Percentiles rank a stretch among this genome's conserved stretches.
These are phyloP conservation scores for Nowickia ferox DNA, from an alignment of 2,888 invertebrate genomes.

Conservation along the genomic window DNA sequence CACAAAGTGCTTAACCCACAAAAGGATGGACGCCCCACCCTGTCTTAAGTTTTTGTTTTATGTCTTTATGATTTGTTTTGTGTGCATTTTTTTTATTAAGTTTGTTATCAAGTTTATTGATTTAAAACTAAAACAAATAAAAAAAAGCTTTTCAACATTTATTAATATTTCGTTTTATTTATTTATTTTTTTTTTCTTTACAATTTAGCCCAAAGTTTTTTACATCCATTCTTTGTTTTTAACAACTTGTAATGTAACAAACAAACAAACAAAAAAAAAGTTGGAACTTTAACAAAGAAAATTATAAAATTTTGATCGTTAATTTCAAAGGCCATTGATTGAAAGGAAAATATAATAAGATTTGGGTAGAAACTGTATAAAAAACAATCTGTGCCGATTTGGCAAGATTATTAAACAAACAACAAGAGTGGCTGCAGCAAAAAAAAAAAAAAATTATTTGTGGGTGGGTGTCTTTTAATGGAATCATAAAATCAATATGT, in stretches of 20 bases:
- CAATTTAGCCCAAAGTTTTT: slow-evolving; percentile 17
- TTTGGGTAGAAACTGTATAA: slow-evolving; percentile 16
- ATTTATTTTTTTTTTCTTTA: background rate
- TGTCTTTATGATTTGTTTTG: background rate
- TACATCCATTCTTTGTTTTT: background rate
- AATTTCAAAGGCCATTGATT: slow-evolving; percentile 38
- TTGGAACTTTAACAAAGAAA: slow-evolving; percentile 27
- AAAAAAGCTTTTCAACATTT: slow-evolving; percentile 2
- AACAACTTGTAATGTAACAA: background rate
- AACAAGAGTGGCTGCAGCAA: background rate
- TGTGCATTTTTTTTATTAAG: slow-evolving; percentile 15
- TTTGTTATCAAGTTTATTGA: slow-evolving; percentile 50
- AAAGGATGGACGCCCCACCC: slow-evolving; percentile 47
- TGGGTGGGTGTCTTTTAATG: slow-evolving; percentile 46
- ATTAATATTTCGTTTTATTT: slow-evolving; percentile 27
- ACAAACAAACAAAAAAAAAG: background rate
- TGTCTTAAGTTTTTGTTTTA: background rate
- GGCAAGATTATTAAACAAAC: slow-evolving; percentile 8
- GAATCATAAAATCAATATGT: slow-evolving; percentile 7
- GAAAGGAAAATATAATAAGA: slow-evolving; percentile 5
- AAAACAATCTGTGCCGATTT: slow-evolving; percentile 21
- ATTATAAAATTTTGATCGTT: slow-evolving; percentile 45
- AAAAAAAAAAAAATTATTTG: background rate
- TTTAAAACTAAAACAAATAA: slow-evolving; percentile 10
- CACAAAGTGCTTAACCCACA: background rate